Conservation (phyloP, 2,888 invertebrate species). For the Antheraea yamamai region DNA sequence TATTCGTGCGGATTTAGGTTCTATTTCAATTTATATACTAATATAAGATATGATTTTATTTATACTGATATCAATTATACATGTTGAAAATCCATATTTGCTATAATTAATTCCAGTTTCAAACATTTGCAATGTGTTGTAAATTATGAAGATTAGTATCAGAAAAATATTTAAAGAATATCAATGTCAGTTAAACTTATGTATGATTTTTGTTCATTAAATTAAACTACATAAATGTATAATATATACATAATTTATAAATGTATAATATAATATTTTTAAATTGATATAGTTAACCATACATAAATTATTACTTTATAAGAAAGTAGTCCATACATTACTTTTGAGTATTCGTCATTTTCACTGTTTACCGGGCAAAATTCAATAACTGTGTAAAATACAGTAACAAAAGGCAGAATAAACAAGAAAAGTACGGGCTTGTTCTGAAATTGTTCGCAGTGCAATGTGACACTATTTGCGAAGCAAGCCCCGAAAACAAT, state of each 20-base stretch:
- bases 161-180: too few species aligned
- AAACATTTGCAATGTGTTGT: neutral
- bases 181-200: neutral
- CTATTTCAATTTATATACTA: neutral
- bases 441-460: constrained; percentile 64
- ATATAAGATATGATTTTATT: neutral
- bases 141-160: too few species aligned
- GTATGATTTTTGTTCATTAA: neutral
- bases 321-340: neutral
- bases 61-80: neutral
- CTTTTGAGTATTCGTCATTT: neutral
- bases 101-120: neutral
- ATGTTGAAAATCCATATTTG: neutral
- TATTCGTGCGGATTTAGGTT: neutral
- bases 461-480: constrained; percentile 79
- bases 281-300: neutral
- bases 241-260: too few species aligned
- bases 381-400: constrained; percentile 7
- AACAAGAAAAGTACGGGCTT: constrained; percentile 50
- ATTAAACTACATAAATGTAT: neutral
- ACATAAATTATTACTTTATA: neutral
- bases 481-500: constrained; percentile 60
- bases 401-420: constrained; percentile 41
- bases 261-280: too few species aligned
- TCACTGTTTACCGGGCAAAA: neutral